These are phyloP conservation scores for Leucophenga varia DNA, from an alignment of 1,140 invertebrate species.

Conservation along the genomic window DNA sequence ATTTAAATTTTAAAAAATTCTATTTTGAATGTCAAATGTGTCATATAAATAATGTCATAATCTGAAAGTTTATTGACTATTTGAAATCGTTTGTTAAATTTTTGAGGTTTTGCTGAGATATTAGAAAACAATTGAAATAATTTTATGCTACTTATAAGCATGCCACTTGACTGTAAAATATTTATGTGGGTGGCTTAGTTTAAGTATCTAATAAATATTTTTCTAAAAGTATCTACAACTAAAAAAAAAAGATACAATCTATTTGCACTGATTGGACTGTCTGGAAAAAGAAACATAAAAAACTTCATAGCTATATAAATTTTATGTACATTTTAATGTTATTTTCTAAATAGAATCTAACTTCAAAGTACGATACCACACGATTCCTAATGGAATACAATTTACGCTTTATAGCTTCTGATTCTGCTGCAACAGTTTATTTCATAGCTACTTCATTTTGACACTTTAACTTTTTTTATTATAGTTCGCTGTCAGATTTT, in stretches of 20 bases:
- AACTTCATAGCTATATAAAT: constrained; percentile 10
- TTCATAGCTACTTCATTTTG: constrained; percentile 36
- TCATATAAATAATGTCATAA: constrained; percentile 24
- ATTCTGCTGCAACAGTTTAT: constrained; percentile 26
- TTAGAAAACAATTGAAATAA: too few relatives aligned
- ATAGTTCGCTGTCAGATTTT: constrained; percentile 8
- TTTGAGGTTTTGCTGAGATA: too few relatives aligned
- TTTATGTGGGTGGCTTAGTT: too few relatives aligned
- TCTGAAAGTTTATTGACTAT: constrained; percentile 21
- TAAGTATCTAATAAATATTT: too few relatives aligned
- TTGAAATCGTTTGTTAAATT: too few relatives aligned
- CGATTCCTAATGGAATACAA: constrained; percentile 9
- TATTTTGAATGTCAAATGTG: neutral
- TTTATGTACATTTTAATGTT: constrained; percentile 50
- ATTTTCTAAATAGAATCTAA: constrained; percentile 50
- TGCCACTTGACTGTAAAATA: too few relatives aligned
- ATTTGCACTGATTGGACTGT: too few relatives aligned
- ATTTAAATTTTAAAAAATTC: neutral
- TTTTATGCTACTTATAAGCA: too few relatives aligned
- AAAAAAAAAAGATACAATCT: too few relatives aligned
- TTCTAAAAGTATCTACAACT: too few relatives aligned
- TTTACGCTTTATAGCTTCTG: constrained; percentile 22
- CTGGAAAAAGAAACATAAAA: too few relatives aligned
- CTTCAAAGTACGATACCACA: too few relatives aligned
- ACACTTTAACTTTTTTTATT: constrained; percentile 17